Evolutionary conservation across 2,113 vertebrate genomes (phyloP), one percentile per base, ranked within the genome.

Genomic region (Gambusia affinis): DNA sequence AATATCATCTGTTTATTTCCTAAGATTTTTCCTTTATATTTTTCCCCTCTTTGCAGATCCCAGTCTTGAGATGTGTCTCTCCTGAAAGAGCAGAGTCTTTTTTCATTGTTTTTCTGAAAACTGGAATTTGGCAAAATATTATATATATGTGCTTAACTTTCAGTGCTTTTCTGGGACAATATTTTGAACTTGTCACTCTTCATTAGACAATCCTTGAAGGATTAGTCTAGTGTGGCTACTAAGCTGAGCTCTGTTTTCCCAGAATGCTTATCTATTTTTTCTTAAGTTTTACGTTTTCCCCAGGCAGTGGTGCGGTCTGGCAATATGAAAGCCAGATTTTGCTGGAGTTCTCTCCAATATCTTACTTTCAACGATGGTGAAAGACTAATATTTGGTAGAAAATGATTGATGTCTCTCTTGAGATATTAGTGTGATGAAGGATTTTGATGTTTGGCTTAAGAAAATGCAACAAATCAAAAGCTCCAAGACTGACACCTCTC

Each of bases 21-120:
- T 22, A 1, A 35, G n/a, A 39, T 10, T n/a, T 30, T 47, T 51
- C 31, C 72, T 29, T 66, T 75, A 60, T 60, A 72, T 80, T 74
- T 83, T 29, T 62, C 12, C 64, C 24, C 3, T 83, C 75, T 64
- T 64, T 37, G 61, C 29, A 76, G 14, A 73, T 73, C 24, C 61
- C 24, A 19, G 73, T 88, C 76, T 31, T 80, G 75, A 78, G 86
- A 76, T 76, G 73, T 81, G 75, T 11, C 76, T 83, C 69, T 65
- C 75, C 77, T 89, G 73, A 80, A 78, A 68, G 70, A n/a, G 14
- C 69, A 70, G 3, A 51, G 30, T 72, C 79, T 82, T 76, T 79
- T 80, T 65, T 72, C 15, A 37, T 24, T 17, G 44, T 67, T 70
- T 79, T 24, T 31, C 39, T 29, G 2, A 61, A 60, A 19, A 35